Evolutionary conservation across 1,140 invertebrate genomes (phyloP).

Genomic region (Plutomurus gul): DNA sequence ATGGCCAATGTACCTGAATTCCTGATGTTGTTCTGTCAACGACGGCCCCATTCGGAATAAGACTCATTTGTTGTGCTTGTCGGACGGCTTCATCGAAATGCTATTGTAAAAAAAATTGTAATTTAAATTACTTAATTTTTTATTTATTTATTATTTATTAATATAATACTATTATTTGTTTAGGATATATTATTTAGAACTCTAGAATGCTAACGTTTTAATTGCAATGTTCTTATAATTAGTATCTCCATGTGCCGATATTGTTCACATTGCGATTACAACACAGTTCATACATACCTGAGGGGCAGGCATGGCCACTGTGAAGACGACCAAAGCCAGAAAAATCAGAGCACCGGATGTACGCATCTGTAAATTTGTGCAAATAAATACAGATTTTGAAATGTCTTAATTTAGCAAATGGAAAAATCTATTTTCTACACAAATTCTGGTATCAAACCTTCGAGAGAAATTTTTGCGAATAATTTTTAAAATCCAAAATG

Average conservation of each 20-base stretch:
- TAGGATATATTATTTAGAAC: too few species aligned
- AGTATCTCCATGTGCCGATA: too few species aligned
- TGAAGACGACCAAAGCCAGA: not conserved
- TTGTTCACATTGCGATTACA: too few species aligned
- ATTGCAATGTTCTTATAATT: too few species aligned
- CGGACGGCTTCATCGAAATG: slow-evolving; percentile 40
- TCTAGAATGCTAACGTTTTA: too few species aligned
- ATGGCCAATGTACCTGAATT: slow-evolving; percentile 30
- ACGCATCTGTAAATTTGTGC: not conserved
- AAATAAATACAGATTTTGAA: not conserved
- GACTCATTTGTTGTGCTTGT: slow-evolving; percentile 46
- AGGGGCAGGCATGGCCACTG: slow-evolving; percentile 35
- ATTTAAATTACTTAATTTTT: too few species aligned
- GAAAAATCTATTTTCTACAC: not conserved
- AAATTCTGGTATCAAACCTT: not conserved
- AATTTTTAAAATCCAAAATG: not conserved
- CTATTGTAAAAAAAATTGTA: too few species aligned
- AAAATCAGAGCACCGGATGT: not conserved
- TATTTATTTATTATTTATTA: too few species aligned
- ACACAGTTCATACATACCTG: too few species aligned
- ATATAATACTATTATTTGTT: too few species aligned
- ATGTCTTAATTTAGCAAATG: not conserved
- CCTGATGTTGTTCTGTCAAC: slow-evolving; percentile 41
- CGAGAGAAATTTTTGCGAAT: not conserved
- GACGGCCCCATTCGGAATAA: slow-evolving; percentile 39